These are phyloP conservation scores for Drosophila bifasciata DNA, from an alignment of 1,140 invertebrate species.

Conservation along the genomic window DNA sequence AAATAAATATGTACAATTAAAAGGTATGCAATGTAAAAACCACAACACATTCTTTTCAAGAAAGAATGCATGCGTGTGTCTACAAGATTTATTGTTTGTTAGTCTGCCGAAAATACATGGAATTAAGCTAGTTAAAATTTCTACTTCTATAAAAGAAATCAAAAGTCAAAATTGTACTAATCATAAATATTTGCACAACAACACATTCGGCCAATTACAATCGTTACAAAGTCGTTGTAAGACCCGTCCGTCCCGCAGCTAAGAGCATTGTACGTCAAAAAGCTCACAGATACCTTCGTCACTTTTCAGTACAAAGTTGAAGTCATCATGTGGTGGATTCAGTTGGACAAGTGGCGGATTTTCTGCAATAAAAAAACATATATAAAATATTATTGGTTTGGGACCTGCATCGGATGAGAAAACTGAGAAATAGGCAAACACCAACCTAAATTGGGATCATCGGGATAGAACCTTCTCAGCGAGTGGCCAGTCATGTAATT, in stretches of 20 bases:
- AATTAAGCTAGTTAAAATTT: constrained; percentile 75
- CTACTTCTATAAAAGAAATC: constrained; percentile 76
- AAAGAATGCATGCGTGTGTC: constrained; percentile 3
- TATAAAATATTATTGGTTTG: background rate
- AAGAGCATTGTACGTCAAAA: constrained; percentile 77
- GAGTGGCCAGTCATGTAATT: constrained; percentile 73
- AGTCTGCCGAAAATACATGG: constrained; percentile 57
- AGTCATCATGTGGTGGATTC: constrained; percentile 79
- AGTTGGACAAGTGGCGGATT: constrained; percentile 77
- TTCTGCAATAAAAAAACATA: constrained; percentile 49
- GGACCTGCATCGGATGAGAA: no score
- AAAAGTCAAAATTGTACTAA: constrained; percentile 80
- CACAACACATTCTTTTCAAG: constrained; percentile 21
- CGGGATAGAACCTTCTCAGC: constrained; percentile 73
- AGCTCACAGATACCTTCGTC: constrained; percentile 82
- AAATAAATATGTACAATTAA: no score
- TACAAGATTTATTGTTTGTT: constrained; percentile 57
- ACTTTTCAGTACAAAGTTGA: constrained; percentile 73
- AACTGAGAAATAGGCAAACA: background rate
- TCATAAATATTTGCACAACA: constrained; percentile 81
- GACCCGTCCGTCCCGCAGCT: constrained; percentile 15
- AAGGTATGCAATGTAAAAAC: constrained; percentile 2
- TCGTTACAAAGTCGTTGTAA: constrained; percentile 23
- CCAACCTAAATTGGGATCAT: constrained; percentile 79
- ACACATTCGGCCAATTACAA: constrained; percentile 71